Base-by-base conservation (phyloP, 2,797 vertebrate genomes). In the Nannoperca australis region DNA sequence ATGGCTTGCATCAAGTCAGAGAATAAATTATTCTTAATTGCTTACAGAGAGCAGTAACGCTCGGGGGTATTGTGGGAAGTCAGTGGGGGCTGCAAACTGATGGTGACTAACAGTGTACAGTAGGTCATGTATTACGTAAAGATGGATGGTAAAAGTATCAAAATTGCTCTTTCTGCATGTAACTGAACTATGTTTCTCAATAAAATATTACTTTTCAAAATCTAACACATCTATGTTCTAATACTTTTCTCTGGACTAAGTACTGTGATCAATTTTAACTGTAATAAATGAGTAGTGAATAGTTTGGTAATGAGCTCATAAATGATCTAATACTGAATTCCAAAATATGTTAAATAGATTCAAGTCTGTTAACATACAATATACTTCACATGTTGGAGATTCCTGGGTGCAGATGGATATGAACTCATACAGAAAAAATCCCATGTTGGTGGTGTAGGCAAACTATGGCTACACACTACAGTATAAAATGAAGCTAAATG, bases 21-120 rank as follows among this genome's bases (percentile, higher is more conserved):
- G 84, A 83, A 87, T 88, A 84, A 91, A 91, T 91, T 88, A 87
- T 90, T 93, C 59, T 73, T 93, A 93, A 93, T 94, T 88, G 85
- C 74, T 93, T 82, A 69, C 92, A 92, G 92, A 90, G 61, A 82
- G 70, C 72, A 17, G 78, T 47, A 65, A 72, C 4, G 69, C 85
- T 82, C n/a, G 30, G 76, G 89, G 86, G 69, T 74, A 74, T 44
- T 63, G 73, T 60, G 75, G 58, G 76, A 70, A 72, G 50, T 73
- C 55, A 74, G 70, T 7, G 22, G 60, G 74, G 74, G 50, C 53
- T 64, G 62, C 54, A 66, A 67, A 78, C 67, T 27, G 8, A 56
- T 24, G 44, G 62, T 71, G 56, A 68, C 80, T 20, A 50, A 49
- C 34, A 17, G 58, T 58, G 38, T 63, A 65, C 60, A 76, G 62